Percentiles rank a stretch among this genome's conserved stretches.
These are phyloP conservation scores for Clarias fuscus DNA, from an alignment of 2,797 vertebrate genomes.

Conservation along the genomic window DNA sequence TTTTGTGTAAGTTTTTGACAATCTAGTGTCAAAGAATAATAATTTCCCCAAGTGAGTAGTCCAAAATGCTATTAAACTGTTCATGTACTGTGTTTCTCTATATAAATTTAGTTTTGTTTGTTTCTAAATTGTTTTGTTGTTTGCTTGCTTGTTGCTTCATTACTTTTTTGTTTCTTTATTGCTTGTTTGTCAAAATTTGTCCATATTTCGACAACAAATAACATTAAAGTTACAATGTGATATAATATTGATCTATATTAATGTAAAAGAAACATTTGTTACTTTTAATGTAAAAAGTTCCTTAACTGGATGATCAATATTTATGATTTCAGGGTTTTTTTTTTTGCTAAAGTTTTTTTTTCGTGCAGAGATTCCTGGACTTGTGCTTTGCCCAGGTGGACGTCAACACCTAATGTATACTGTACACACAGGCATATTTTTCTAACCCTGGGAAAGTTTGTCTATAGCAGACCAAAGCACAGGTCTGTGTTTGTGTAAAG, in stretches of 20 bases:
- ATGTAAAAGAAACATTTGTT: not conserved
- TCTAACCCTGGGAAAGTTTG: constrained; percentile 16
- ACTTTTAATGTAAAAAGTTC: not conserved
- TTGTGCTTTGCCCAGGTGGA: not conserved
- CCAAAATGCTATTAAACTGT: too few species aligned
- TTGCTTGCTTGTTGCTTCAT: not conserved
- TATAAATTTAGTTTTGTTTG: not conserved
- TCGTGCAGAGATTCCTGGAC: not conserved
- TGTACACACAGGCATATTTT: not conserved
- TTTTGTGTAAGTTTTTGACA: too few species aligned
- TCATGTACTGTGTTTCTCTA: not conserved
- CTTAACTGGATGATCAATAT: not conserved
- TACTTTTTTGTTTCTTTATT: not conserved
- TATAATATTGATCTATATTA: not conserved
- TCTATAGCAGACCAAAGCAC: constrained; percentile 9
- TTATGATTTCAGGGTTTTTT: not conserved
- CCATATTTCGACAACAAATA: not conserved
- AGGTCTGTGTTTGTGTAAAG: constrained; percentile 1
- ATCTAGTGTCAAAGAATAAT: too few species aligned
- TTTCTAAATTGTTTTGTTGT: not conserved
- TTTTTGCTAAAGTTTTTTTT: too few species aligned
- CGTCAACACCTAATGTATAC: not conserved
- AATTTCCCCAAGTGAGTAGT: too few species aligned
- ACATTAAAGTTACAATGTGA: not conserved
- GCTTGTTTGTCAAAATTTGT: not conserved